These are phyloP conservation scores for Antigone vipio DNA, from an alignment of 2,113 vertebrate genomes.

Conservation along the genomic window DNA sequence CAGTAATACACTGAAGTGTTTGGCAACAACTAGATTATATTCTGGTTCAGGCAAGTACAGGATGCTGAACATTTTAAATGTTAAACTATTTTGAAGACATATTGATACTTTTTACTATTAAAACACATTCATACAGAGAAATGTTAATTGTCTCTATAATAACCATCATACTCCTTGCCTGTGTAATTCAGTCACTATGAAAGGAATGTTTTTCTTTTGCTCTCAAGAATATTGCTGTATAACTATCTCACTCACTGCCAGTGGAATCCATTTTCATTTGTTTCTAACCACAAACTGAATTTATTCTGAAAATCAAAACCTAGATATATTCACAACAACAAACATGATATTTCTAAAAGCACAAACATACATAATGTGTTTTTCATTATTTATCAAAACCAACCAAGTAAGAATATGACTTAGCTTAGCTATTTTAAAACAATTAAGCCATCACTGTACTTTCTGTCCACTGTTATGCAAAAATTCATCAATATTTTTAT, in stretches of 20 bases:
- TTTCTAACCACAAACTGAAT: not conserved
- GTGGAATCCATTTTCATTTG: not conserved
- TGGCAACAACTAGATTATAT: not conserved
- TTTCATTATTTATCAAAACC: not conserved
- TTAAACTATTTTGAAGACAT: not conserved
- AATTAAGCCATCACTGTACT: not conserved
- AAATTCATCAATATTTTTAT: not conserved
- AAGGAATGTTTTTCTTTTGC: not conserved
- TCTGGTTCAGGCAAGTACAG: not conserved
- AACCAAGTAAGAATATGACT: not conserved
- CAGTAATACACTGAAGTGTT: not conserved
- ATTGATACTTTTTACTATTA: not conserved
- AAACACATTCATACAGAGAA: not conserved
- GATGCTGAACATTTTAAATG: not conserved
- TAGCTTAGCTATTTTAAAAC: not conserved
- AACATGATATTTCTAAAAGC: not conserved
- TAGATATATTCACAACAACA: not conserved
- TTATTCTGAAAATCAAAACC: not conserved
- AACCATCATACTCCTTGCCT: not conserved
- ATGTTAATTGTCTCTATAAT: not conserved
- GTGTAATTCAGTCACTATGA: not conserved
- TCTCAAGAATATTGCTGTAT: not conserved
- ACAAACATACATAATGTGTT: not conserved
- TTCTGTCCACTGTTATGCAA: not conserved
- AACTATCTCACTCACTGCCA: not conserved